Evolutionary conservation across 2,113 vertebrate species (phyloP).

Genomic region (Psophia crepitans): DNA sequence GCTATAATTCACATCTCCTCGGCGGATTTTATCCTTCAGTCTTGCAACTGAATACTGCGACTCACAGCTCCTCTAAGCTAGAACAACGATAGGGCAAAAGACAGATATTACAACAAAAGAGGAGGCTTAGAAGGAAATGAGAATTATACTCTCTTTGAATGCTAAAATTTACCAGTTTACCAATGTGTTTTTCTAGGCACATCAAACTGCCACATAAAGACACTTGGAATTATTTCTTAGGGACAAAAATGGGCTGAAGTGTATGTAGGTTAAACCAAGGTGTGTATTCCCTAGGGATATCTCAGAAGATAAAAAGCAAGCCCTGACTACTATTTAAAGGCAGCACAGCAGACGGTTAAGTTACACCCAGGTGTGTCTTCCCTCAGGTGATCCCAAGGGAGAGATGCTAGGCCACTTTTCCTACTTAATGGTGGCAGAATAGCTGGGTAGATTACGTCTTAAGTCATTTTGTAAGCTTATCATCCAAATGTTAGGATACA

Average conservation of each 20-base stretch:
- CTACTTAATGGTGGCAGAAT: slow-evolving; percentile 62
- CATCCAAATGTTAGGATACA: slow-evolving; percentile 36
- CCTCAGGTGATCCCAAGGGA: slow-evolving; percentile 65
- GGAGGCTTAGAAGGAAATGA: background rate
- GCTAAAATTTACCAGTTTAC: background rate
- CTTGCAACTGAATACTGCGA: background rate
- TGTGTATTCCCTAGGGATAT: slow-evolving; percentile 69
- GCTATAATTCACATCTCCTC: background rate
- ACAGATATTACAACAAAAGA: background rate
- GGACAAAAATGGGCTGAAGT: slow-evolving; percentile 32
- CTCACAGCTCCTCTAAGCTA: background rate
- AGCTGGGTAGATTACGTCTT: slow-evolving; percentile 55
- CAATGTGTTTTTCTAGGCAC: background rate
- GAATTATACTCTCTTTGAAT: background rate
- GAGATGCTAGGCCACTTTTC: slow-evolving; percentile 66
- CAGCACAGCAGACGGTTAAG: slow-evolving; percentile 67
- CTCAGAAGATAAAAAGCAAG: slow-evolving; percentile 70
- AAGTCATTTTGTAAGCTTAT: slow-evolving; percentile 27
- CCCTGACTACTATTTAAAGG: slow-evolving; percentile 70
- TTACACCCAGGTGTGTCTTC: slow-evolving; percentile 72
- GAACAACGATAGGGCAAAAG: background rate
- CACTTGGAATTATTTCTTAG: slow-evolving; percentile 4
- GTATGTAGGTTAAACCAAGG: slow-evolving; percentile 67
- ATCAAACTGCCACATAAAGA: background rate
- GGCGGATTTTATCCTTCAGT: background rate